Evolutionary conservation across 2,888 invertebrate species (phyloP).

Genomic region (Sycophila texana): DNA sequence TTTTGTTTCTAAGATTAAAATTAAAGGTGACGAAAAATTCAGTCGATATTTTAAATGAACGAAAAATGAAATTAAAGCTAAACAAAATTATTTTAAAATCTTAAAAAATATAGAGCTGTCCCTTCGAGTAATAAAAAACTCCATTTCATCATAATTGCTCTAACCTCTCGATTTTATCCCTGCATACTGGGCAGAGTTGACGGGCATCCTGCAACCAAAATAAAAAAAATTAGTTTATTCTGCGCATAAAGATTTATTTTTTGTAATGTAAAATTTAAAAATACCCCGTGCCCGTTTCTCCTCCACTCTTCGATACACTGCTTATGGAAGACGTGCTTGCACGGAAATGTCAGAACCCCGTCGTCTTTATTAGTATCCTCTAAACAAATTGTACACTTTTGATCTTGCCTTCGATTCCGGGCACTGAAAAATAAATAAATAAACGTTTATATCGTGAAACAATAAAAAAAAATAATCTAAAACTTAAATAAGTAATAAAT

Average conservation of each 20-base stretch:
- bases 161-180: slow-evolving; percentile 53
- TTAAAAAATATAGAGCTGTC: slow-evolving; percentile 4
- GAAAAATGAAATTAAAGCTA: not conserved
- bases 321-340: slow-evolving; percentile 60
- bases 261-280: not conserved
- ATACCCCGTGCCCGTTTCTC: slow-evolving; percentile 57
- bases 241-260: not conserved
- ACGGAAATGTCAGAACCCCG: slow-evolving; percentile 54
- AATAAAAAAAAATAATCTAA: not conserved
- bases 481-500: not conserved
- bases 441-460: not conserved
- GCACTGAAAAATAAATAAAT: slow-evolving; percentile 48
- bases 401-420: slow-evolving; percentile 56
- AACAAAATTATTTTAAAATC: slow-evolving; percentile 7
- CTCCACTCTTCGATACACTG: slow-evolving; percentile 60
- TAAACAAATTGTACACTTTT: slow-evolving; percentile 60
- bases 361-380: slow-evolving; percentile 45
- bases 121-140: not conserved
- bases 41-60: not conserved
- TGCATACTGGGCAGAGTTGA: slow-evolving; percentile 60
- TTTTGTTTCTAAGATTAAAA: not conserved
- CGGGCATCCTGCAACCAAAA: slow-evolving; percentile 55
- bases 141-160: slow-evolving; percentile 47
- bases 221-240: slow-evolving; percentile 1
- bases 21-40: not conserved